phyloP scores from a whole-genome alignment of 2,113 vertebrate genomes.

The Scomber japonicus region DNA sequence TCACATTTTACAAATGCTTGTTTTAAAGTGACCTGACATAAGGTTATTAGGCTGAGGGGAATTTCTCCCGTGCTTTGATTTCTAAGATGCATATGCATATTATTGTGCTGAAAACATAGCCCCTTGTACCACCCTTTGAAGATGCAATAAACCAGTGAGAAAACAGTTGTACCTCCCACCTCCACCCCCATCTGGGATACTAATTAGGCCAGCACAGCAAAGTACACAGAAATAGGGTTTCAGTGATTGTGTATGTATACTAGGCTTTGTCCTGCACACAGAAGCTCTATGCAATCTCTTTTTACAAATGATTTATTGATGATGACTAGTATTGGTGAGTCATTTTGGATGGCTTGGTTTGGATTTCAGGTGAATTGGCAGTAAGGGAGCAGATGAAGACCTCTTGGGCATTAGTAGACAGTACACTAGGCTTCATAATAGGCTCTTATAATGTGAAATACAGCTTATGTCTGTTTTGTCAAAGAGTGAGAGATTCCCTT shows the following conservation, averaged over 20 bases:
- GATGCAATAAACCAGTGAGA: constrained; percentile 75
- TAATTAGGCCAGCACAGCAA: constrained; percentile 76
- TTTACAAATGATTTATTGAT: constrained; percentile 4
- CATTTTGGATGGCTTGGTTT: not conserved
- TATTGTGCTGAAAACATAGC: constrained; percentile 27
- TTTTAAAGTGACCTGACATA: constrained; percentile 18
- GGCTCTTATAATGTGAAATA: not conserved
- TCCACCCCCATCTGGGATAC: constrained; percentile 60
- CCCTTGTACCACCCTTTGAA: constrained; percentile 69
- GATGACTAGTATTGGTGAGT: not conserved
- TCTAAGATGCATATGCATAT: constrained; percentile 43
- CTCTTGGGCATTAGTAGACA: not conserved
- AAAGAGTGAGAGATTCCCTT: too few relatives aligned
- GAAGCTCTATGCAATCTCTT: constrained; percentile 25
- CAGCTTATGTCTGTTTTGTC: too few relatives aligned
- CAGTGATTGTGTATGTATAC: constrained; percentile 27
- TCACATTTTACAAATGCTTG: constrained; percentile 12
- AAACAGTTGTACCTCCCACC: constrained; percentile 65
- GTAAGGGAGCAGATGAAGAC: not conserved
- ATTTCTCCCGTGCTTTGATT: constrained; percentile 41
- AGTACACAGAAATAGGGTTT: constrained; percentile 42
- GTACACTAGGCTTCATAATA: too few relatives aligned
- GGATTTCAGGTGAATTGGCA: not conserved
- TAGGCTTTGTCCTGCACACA: constrained; percentile 15
- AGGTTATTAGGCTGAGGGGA: constrained; percentile 33